Evolutionary conservation across 2,113 vertebrate genomes (phyloP), one percentile per base, ranked within the genome.

Genomic region (Cephalopterus ornatus): DNA sequence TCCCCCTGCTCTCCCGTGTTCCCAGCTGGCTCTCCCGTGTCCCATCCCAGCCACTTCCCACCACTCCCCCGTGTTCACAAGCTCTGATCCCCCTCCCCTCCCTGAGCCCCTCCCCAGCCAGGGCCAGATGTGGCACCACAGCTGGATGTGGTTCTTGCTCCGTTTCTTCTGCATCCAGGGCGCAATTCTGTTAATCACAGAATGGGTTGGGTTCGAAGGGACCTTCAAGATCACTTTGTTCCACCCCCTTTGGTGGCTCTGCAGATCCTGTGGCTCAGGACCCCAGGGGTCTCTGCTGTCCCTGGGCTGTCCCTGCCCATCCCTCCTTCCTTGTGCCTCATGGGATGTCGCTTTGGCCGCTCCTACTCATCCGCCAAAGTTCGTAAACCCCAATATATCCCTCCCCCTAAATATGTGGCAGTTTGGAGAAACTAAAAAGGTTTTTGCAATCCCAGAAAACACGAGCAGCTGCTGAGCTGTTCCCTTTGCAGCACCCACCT

Each of bases 1-100:
- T 56, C 32, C 55, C 55, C 21, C 33, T n/a, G 21, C 35, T 37
- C 58, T 37, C 35, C 65, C 0, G 0, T 0, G 1, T 46, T 41
- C 6, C 0, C 56, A 78, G 32, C 14, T 0, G 33, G 21, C 56
- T 58, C 2, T 61, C 9, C n/a, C 58, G 10, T 24, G 11, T 59
- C 56, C 59, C 58, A 37, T 26, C 58, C 58, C 35, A 37, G 35
- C 35, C 17, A 24, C 33, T 59, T 59, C 58, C 59, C 35, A 18
- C 23, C 35, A 11, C 24, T 39, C 24, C 32, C 20, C 55, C 12
- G 3, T 56, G 55, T n/a, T n/a, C 32, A 13, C 11, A 21, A 0
- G 30, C 14, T 6, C 74, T 4, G 17, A 42, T 19, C 2, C 11
- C 26, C 15, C 26, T 63, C 41, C 27, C 11, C 26, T 17, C 18